Evolutionary conservation across 1,140 invertebrate genomes (phyloP), one percentile per base, ranked within the genome.

Genomic region (Dinoponera quadriceps): DNA sequence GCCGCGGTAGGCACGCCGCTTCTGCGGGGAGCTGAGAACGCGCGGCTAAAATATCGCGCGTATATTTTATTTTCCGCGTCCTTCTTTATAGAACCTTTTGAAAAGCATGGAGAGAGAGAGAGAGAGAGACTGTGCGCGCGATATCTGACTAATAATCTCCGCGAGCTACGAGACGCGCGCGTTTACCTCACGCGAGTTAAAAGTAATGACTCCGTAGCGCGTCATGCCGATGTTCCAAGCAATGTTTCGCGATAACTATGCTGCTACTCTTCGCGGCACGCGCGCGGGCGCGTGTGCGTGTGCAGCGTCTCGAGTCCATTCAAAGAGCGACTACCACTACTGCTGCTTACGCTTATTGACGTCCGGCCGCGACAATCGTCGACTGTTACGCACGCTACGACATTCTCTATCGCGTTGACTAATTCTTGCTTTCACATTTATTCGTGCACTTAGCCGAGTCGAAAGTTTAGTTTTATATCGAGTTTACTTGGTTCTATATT

Each of bases 1-100:
- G 55, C 48, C 55, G 22, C 44, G 7, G 27, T 33, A 59, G 25
- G 18, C 55, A n/a, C 33, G 2, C 18, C 29, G 54, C 54, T 49
- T 72, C 16, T 29, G 27, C 33, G n/a, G 11, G 38, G 20, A 11
- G n/a, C n/a, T 60, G 27, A 71, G 29, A 54, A 82, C 48, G 44
- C 20, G 3, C 59, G 27, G 69, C 16, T 54, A 62, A 82, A 63
- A 74, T 81, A 73, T 73, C 22, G 63, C 33, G 29, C 27, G 33
- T 68, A 68, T 9, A 65, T 69, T 57, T 68, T 18, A 55, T 18
- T 55, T 78, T 68, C 49, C 51, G 74, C 62, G 51, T 75, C 44
- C 11, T 75, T 48, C 51, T 74, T 48, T 44, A 27, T 48, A 60
- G n/a, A 60, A 60, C 20, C 18, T 74, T 60, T 57, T 27, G n/a